Percentiles rank a stretch among this genome's conserved stretches.
Evolutionary conservation across 2,797 vertebrate species (phyloP).

Genomic region (Danio kyathit): DNA sequence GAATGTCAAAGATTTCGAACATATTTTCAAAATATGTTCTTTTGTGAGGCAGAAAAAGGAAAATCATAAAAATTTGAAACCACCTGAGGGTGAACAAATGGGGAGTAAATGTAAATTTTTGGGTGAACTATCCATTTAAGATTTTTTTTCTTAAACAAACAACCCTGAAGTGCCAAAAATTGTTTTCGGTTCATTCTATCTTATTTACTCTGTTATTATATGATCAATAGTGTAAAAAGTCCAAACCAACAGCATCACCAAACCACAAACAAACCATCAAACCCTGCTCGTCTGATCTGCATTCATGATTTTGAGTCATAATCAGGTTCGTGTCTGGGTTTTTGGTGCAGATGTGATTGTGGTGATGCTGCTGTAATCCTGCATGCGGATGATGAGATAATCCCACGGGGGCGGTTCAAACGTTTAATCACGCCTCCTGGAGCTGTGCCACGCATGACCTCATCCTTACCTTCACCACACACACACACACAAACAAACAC

Average conservation of each 20-base stretch:
- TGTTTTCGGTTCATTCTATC: neutral
- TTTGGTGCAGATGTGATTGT: constrained; percentile 28
- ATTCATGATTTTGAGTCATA: constrained; percentile 11
- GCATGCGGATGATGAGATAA: constrained; percentile 65
- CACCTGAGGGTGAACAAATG: no score
- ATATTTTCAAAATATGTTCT: no score
- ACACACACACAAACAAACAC: neutral
- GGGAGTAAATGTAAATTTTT: no score
- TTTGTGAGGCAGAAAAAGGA: no score
- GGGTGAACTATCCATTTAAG: no score
- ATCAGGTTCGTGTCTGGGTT: constrained; percentile 1
- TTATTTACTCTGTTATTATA: neutral
- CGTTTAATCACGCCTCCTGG: constrained; percentile 60
- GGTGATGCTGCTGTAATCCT: constrained; percentile 58
- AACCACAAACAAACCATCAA: neutral
- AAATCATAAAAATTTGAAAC: no score
- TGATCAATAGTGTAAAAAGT: neutral
- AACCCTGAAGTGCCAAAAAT: neutral
- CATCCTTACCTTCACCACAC: constrained; percentile 35
- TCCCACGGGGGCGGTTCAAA: constrained; percentile 63
- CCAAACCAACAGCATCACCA: neutral
- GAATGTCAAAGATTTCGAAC: no score
- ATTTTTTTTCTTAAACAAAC: neutral
- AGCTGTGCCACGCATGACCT: constrained; percentile 38
- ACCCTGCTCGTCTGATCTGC: neutral